These are phyloP conservation scores for Urocynchramus pylzowi DNA, from an alignment of 2,113 vertebrate species.

Conservation along the genomic window DNA sequence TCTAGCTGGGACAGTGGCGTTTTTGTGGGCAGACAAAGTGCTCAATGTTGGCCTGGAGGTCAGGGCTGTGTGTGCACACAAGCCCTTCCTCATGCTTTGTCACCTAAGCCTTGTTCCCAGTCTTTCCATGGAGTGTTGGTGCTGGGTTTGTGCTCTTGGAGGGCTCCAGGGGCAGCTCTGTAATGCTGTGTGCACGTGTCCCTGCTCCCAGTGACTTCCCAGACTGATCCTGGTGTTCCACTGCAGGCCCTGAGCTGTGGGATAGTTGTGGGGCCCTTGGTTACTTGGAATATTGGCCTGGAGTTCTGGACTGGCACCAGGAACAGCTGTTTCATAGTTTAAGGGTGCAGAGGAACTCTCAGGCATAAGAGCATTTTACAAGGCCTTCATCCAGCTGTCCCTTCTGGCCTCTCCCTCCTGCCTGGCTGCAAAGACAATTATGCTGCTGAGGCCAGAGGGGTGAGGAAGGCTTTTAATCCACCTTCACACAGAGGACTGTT, in stretches of 20 bases:
- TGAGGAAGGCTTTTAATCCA: background rate
- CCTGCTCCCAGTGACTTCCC: background rate
- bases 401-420: slow-evolving; percentile 4
- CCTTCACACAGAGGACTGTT: background rate
- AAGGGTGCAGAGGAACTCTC: background rate
- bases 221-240: background rate
- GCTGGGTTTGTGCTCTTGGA: background rate
- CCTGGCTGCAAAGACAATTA: background rate
- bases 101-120: background rate
- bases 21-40: background rate
- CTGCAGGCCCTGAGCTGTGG: background rate
- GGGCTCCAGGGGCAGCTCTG: background rate
- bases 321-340: background rate
- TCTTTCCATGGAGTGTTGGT: background rate
- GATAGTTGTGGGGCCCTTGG: background rate
- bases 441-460: background rate
- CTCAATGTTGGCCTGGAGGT: background rate
- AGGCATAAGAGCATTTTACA: background rate
- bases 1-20: background rate
- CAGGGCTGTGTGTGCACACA: background rate
- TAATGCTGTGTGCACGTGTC: fast-evolving
- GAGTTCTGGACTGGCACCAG: background rate
- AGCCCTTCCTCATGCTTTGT: background rate
- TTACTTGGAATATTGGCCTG: background rate
- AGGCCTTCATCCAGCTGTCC: background rate